phyloP scores from a whole-genome alignment of 2,113 vertebrate genomes.

The Mohoua ochrocephala region DNA sequence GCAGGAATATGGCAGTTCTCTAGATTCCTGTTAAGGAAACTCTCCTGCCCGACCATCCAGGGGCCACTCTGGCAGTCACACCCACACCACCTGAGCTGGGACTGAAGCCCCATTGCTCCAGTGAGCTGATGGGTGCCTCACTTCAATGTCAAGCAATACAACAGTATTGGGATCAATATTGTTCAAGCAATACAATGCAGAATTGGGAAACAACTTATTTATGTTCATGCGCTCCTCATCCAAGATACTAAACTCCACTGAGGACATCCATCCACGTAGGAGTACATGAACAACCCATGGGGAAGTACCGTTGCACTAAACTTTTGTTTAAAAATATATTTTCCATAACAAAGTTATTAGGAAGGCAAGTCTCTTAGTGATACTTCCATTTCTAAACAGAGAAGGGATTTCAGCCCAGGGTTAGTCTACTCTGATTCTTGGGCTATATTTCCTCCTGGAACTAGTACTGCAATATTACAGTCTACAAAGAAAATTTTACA shows the following conservation, averaged over 20 bases:
- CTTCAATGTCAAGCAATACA: background rate
- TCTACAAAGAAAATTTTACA: background rate
- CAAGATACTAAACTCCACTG: background rate
- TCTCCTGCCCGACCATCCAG: background rate
- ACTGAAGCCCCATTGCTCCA: background rate
- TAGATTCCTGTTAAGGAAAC: background rate
- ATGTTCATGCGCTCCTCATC: background rate
- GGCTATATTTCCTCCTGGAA: background rate
- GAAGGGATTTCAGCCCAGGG: background rate
- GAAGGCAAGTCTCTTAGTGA: background rate
- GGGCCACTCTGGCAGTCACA: background rate
- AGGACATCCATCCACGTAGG: background rate
- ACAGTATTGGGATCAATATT: too few relatives aligned
- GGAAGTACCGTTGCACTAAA: background rate
- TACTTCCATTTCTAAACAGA: background rate
- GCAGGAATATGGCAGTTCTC: background rate
- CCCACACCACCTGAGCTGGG: rapidly evolving
- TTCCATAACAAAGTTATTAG: background rate
- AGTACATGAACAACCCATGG: background rate
- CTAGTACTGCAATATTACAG: background rate
- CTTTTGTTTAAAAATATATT: background rate
- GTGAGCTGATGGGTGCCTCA: background rate
- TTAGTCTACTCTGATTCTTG: background rate
- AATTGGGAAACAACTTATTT: background rate
- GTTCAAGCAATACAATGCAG: background rate